Base-by-base conservation (phyloP, 2,113 vertebrate species). In the Chascanopsetta lugubris region DNA sequence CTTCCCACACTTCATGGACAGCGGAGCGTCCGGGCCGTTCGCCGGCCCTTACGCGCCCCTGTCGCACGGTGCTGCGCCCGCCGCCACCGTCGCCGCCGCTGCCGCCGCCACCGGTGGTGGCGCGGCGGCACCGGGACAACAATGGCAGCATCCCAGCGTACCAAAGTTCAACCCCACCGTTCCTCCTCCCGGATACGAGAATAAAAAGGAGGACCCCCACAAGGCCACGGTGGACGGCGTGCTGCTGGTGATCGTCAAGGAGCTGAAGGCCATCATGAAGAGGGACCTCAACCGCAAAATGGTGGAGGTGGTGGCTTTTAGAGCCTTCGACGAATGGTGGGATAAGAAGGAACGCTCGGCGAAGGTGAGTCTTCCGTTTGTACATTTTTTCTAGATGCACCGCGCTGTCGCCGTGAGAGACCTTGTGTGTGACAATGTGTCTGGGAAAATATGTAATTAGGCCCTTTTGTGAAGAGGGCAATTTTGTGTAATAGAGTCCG, bases 261-360 rank as follows among this genome's bases (percentile, higher is more conserved):
- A 99, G n/a, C 94, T 99, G 6, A 99, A 99, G 87, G 95, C 95
- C 79, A 98, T 98, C 89, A 99, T 99, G 98, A 99, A 99, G 86
- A 93, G 95, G 47, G 98, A 99, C 90, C 92, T 99, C 67, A 99
- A 97, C 87, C 93, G 96, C 50, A 99, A 99, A 89, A 99, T 99
- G 97, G 98, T 99, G 34, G 98, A 99, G 88, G 95, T 97, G 87
- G 96, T 99, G 62, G 98, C 98, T 0, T 99, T 99, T 62, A 93
- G 97, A 78, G 95, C 97, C 1, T 99, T 99, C 0, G 98, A 99
- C 3, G 96, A 99, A 46, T 99, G 98, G 98, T 99, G 98, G 97
- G 97, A 97, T 57, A 97, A 96, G 89, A 97, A 99, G 77, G 97
- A 99, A 4, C 94, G 92, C 25, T 93, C 95, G 8, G 96, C 97